Base-by-base conservation (phyloP, 1,140 invertebrate genomes). In the Maconellicoccus hirsutus region DNA sequence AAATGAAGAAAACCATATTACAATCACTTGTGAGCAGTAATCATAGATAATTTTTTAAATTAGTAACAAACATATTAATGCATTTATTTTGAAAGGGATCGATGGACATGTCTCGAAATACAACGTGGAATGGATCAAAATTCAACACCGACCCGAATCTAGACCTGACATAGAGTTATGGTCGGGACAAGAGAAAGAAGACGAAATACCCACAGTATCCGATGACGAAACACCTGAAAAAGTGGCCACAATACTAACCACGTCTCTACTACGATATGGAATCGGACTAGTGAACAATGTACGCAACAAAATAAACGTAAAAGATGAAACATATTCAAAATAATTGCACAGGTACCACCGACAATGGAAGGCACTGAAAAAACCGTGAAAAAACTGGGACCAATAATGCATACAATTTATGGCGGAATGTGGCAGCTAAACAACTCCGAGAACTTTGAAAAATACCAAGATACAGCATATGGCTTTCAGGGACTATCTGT, bases 391-490 rank as follows among this genome's bases (percentile, higher is more conserved):
- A 78, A 80, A 22, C 74, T 87, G 0, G 81, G 81, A 16, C 83
- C 83, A 0, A 77, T 86, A 0, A 83, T 85, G 76, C 80, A 84
- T 71, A 89, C 86, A 0, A 74, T 87, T 21, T 89, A 86, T 76
- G 85, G 87, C 39, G 84, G 83, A 33, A 84, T 86, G 82, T 87
- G 84, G 83, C 78, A 82, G 84, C 88, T 73, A 78, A 81, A 29
- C 75, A 80, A 23, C 42, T 38, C 33, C 16, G 21, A 22, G 52
- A 19, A 16, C n/a, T 66, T 66, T 66, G 10, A 66, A 23, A 81
- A 82, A 26, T 83, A 85, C 71, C 82, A 82, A 0, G 89, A 91
- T 74, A 86, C 86, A 0, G 87, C 88, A 0, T 90, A 89, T 66
- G 73, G 72, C 25, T 80, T 75, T 72, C 70, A 76, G 52, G 74